Evolutionary conservation across 2,888 invertebrate species (phyloP).

Genomic region (Lordiphosa andalusiaca): DNA sequence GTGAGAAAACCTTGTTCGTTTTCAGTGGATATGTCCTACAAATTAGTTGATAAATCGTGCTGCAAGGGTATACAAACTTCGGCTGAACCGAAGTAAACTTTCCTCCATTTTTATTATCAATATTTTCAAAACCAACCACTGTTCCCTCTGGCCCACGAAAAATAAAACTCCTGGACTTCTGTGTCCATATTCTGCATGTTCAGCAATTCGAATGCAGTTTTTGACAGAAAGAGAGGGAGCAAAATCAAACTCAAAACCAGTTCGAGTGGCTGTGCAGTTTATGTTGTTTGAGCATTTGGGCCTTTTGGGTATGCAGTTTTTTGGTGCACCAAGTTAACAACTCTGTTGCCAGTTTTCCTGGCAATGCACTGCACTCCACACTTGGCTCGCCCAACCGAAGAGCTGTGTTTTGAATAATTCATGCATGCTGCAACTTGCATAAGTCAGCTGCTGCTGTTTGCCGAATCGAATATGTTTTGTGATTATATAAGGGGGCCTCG

Average conservation of each 20-base stretch:
- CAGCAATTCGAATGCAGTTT: constrained; percentile 28
- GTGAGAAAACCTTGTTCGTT: no score
- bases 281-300: constrained; percentile 52
- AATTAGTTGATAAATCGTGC: no score
- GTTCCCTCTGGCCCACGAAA: constrained; percentile 4
- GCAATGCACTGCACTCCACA: no score
- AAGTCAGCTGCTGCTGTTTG: constrained; percentile 51
- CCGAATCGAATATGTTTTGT: constrained; percentile 32
- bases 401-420: constrained; percentile 67
- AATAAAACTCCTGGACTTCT: not conserved
- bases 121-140: not conserved
- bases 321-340: not conserved
- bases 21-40: no score
- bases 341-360: constrained; percentile 3
- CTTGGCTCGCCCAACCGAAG: constrained; percentile 9
- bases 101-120: no score
- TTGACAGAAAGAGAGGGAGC: not conserved
- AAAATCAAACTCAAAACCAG: constrained; percentile 19
- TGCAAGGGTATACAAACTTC: no score
- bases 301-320: constrained; percentile 31
- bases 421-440: constrained; percentile 63
- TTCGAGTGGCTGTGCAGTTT: constrained; percentile 39
- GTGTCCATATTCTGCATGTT: constrained; percentile 1
- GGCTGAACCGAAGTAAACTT: no score
- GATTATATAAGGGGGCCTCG: constrained; percentile 30